Conservation (phyloP, 2,888 invertebrate species). For the Corythucha ciliata region DNA sequence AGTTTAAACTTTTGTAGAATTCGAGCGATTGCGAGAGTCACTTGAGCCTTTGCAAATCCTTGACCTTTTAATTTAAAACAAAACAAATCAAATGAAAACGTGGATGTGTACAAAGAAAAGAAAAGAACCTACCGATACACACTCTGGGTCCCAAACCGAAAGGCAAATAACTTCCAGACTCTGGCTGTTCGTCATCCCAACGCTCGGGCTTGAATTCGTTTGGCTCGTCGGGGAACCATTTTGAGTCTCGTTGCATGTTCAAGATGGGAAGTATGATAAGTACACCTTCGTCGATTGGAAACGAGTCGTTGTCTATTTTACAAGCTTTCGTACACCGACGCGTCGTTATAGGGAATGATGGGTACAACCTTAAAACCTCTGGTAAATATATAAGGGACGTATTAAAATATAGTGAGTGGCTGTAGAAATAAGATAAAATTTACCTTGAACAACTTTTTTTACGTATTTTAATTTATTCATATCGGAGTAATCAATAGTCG, state of each 20-base stretch:
- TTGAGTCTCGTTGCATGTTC: slow-evolving; percentile 5
- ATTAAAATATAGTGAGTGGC: background rate
- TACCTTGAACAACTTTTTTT: slow-evolving; percentile 6
- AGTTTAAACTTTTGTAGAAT: slow-evolving; percentile 7
- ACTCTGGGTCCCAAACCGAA: slow-evolving; percentile 11
- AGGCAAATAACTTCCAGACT: background rate
- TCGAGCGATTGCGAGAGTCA: slow-evolving; percentile 6
- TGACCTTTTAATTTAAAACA: slow-evolving; percentile 7
- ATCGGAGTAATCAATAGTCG: background rate
- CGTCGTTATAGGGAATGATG: background rate
- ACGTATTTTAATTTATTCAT: background rate
- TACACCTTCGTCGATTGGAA: background rate
- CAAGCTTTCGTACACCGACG: slow-evolving; percentile 1
- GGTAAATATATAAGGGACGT: background rate
- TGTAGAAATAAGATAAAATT: background rate
- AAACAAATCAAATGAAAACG: background rate
- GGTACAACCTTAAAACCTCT: slow-evolving; percentile 16
- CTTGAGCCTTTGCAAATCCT: slow-evolving; percentile 3
- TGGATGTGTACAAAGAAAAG: background rate
- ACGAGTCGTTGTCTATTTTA: background rate
- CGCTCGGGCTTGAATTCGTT: slow-evolving; percentile 5
- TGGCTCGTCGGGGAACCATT: slow-evolving; percentile 6
- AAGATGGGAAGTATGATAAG: background rate
- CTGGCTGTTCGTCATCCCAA: background rate
- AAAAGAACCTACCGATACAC: slow-evolving; percentile 4